Conservation (phyloP, 2,888 invertebrate genomes). For the Melieria omissa region DNA sequence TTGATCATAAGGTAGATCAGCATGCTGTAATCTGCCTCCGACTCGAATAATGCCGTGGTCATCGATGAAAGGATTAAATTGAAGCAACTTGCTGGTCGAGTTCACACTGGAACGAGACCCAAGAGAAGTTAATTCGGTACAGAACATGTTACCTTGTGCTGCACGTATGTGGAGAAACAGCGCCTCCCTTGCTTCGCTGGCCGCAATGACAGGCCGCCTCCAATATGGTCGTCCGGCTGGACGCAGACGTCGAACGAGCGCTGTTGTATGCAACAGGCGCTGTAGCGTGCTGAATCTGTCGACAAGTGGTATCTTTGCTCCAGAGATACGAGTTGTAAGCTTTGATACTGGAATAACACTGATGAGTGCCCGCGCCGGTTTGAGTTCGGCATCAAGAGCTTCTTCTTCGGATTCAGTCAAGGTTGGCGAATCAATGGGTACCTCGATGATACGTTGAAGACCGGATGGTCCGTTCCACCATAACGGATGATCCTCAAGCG, state of each 20-base stretch:
- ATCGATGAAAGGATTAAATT: background rate
- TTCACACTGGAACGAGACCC: background rate
- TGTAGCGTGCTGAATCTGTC: too few relatives aligned
- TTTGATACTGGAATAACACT: background rate
- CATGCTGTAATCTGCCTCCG: background rate
- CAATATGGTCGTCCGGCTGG: background rate
- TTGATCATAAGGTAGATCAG: slow-evolving; percentile 1
- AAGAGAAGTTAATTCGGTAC: background rate
- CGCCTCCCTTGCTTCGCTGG: background rate
- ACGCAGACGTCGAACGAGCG: background rate
- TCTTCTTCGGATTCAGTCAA: background rate
- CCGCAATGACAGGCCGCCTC: background rate
- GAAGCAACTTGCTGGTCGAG: background rate
- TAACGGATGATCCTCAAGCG: background rate
- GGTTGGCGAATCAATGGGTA: background rate
- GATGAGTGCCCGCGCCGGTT: background rate
- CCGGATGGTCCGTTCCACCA: background rate
- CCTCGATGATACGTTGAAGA: background rate
- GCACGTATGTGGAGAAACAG: background rate
- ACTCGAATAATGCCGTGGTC: background rate
- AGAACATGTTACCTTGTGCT: background rate
- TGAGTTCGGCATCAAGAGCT: background rate
- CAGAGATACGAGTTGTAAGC: background rate
- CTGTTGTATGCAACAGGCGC: too few relatives aligned
- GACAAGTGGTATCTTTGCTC: too few relatives aligned